phyloP scores from a whole-genome alignment of 2,888 invertebrate genomes.

The Diogma glabrata region DNA sequence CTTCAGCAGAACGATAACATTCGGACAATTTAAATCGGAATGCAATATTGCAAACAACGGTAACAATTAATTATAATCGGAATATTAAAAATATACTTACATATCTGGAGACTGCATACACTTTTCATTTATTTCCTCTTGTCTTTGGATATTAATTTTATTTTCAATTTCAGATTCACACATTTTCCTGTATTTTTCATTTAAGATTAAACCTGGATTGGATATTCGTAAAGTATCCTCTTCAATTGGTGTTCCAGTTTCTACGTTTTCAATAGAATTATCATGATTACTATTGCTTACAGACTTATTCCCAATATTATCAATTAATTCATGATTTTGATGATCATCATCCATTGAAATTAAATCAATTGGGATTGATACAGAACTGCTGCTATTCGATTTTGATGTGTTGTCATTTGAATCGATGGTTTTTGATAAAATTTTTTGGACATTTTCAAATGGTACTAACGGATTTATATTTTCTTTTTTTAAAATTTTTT shows the following conservation, averaged over 20 bases:
- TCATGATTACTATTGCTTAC: no score
- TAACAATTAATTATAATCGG: no score
- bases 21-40: no score
- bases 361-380: background rate
- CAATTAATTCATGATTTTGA: conserved; percentile 9
- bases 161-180: conserved; percentile 9
- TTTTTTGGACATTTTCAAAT: conserved; percentile 31
- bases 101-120: conserved; percentile 1
- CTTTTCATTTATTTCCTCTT: background rate
- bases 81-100: conserved; percentile 4
- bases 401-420: background rate
- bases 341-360: background rate
- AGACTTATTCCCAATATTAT: no score
- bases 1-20: no score
- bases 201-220: background rate
- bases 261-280: conserved; percentile 18
- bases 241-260: conserved; percentile 8
- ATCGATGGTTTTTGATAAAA: conserved; percentile 15
- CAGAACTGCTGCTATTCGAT: background rate
- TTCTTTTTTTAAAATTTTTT: conserved; percentile 32
- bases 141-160: conserved; percentile 2
- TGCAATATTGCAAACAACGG: no score
- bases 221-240: conserved; percentile 3
- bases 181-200: conserved; percentile 1
- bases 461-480: conserved; percentile 35